phyloP scores from a whole-genome alignment of 2,113 vertebrate species.

The Abramis brama region DNA sequence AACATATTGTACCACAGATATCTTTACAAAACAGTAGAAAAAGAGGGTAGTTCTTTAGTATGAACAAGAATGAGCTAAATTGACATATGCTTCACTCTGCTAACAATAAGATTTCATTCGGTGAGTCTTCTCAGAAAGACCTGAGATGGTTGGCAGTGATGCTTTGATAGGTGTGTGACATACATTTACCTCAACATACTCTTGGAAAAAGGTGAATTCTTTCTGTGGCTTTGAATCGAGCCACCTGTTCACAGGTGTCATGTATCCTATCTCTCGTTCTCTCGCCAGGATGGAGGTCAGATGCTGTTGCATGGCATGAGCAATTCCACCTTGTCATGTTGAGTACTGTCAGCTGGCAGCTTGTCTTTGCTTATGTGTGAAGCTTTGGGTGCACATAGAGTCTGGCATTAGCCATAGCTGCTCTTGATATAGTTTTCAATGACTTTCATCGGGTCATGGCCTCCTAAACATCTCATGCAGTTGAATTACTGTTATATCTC shows the following conservation, averaged over 20 bases:
- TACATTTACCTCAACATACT: slow-evolving; percentile 30
- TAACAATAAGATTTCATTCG: background rate
- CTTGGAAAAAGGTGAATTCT: slow-evolving; percentile 26
- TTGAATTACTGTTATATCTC: slow-evolving; percentile 4
- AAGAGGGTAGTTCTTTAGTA: background rate
- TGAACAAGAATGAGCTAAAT: background rate
- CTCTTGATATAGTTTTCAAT: background rate
- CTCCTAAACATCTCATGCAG: background rate
- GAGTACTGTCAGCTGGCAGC: slow-evolving; percentile 13
- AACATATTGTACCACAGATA: background rate
- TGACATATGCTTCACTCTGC: background rate
- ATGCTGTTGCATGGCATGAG: slow-evolving; percentile 22
- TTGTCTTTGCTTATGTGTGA: slow-evolving; percentile 29
- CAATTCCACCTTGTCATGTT: slow-evolving; percentile 16
- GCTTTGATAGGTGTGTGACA: slow-evolving; percentile 32
- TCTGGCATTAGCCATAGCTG: slow-evolving; percentile 9
- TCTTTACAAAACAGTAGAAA: background rate
- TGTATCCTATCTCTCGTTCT: background rate
- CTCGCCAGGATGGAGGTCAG: slow-evolving; percentile 15
- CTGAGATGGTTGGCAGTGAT: slow-evolving; percentile 17
- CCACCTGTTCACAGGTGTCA: slow-evolving; percentile 31
- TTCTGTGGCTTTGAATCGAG: background rate
- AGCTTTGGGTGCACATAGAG: background rate
- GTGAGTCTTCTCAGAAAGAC: background rate
- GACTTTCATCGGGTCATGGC: slow-evolving; percentile 3